Conservation (phyloP, 1,140 invertebrate genomes). For the Dendroctonus ponderosae region DNA sequence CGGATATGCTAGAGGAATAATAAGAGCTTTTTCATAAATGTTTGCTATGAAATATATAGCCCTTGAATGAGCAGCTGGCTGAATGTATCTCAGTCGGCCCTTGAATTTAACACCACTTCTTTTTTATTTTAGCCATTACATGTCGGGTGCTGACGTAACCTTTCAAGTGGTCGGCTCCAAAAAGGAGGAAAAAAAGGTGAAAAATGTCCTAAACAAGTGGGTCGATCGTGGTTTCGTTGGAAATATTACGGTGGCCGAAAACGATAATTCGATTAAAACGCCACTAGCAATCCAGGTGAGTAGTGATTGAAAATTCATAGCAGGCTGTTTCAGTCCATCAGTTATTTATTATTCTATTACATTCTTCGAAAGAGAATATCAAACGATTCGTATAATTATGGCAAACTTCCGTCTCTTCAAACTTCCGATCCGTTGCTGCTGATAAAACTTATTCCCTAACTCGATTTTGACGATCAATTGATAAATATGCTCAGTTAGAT, state of each 20-base stretch:
- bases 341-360: too few relatives aligned
- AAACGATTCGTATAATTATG: not conserved
- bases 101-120: constrained; percentile 5
- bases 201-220: constrained; percentile 61
- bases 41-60: not conserved
- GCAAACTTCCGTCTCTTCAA: too few relatives aligned
- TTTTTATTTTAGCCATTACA: constrained; percentile 47
- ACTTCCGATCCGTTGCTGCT: too few relatives aligned
- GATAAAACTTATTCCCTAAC: too few relatives aligned
- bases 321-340: too few relatives aligned
- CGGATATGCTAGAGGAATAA: too few relatives aligned
- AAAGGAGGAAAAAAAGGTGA: constrained; percentile 61
- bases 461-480: not conserved
- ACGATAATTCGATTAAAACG: constrained; percentile 39
- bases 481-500: not conserved
- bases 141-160: constrained; percentile 60
- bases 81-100: not conserved
- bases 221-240: constrained; percentile 62
- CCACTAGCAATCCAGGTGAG: constrained; percentile 39
- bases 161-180: constrained; percentile 63
- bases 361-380: not conserved
- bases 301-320: not conserved
- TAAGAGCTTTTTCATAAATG: not conserved
- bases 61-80: not conserved
- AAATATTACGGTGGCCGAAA: constrained; percentile 59